phyloP scores from a whole-genome alignment of 2,113 vertebrate species.

The Australoheros scitulus region DNA sequence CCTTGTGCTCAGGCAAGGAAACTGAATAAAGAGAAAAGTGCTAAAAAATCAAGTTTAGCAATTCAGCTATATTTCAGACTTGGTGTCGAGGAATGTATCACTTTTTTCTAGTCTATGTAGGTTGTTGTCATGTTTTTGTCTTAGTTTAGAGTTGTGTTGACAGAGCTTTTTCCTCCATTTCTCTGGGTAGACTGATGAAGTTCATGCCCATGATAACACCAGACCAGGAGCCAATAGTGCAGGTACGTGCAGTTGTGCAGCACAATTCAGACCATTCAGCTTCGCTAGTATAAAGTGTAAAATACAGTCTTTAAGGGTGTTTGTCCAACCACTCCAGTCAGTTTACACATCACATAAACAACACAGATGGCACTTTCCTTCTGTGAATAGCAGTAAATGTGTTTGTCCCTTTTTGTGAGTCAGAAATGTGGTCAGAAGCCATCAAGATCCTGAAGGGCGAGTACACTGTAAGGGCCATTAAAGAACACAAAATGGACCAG shows the following conservation, averaged over 20 bases:
- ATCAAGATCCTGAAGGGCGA: constrained; percentile 97
- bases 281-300: not conserved
- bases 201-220: constrained; percentile 94
- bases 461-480: constrained; percentile 90
- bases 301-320: rapidly evolving
- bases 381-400: not conserved
- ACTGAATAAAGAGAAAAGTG: not conserved
- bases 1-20: not conserved
- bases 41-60: not conserved
- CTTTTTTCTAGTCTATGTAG: not conserved
- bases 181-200: constrained; percentile 89
- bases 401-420: constrained; percentile 8
- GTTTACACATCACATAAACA: not conserved
- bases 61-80: not conserved
- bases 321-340: not conserved
- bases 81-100: not conserved
- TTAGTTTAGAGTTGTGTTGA: not conserved
- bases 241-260: constrained; percentile 77
- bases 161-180: not conserved
- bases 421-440: constrained; percentile 99
- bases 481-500: constrained; percentile 99
- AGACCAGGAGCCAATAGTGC: constrained; percentile 87
- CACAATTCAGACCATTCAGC: not conserved
- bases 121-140: not conserved
- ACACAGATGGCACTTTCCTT: not conserved